Base-by-base conservation (phyloP, 2,797 vertebrate genomes). In the Crypturellus tataupa region DNA sequence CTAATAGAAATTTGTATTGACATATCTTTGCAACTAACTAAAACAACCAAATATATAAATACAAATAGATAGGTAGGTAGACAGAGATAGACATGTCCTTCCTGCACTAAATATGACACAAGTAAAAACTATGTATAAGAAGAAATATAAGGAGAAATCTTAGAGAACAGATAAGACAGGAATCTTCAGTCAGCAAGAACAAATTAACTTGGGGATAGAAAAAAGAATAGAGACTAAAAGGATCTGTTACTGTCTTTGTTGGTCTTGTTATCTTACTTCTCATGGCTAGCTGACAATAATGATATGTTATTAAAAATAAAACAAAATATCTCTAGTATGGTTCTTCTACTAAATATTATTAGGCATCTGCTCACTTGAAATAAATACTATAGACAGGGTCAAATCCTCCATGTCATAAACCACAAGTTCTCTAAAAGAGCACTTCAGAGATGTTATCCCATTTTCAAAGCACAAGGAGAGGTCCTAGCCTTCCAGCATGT, bases 21-120 rank as follows among this genome's bases (percentile, higher is more conserved):
- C 49, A 39, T 80, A 78, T 19, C 83, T 89, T 42, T 89, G 90
- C 84, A 69, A 51, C 12, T 10, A 12, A n/a, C 29, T 10, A 44
- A 42, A 67, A 42, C 17, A 63, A 24, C 17, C 47, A 37, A 29
- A 17, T 53, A 53, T 53, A 53, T 53, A 29, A 53, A 53, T 53
- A 53, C 27, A 29, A 16, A 29, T 29, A 53, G 8, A 17, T 16
- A 29, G 51, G 51, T 53, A 53, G 51, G 27, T 53, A 29, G 27
- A 12, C 24, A 51, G 49, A 27, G 24, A 16, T 51, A 94, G 92
- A 93, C 90, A 93, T 90, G 87, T 88, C 92, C 90, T 91, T 71
- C 86, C 55, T 68, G 44, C 71, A 14, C 90, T 90, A 92, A 79
- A 44, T 56, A 35, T 83, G 68, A 76, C 7, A 40, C 68, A 37